Conservation (phyloP, 2,888 invertebrate genomes). For the Tortrix viridana region DNA sequence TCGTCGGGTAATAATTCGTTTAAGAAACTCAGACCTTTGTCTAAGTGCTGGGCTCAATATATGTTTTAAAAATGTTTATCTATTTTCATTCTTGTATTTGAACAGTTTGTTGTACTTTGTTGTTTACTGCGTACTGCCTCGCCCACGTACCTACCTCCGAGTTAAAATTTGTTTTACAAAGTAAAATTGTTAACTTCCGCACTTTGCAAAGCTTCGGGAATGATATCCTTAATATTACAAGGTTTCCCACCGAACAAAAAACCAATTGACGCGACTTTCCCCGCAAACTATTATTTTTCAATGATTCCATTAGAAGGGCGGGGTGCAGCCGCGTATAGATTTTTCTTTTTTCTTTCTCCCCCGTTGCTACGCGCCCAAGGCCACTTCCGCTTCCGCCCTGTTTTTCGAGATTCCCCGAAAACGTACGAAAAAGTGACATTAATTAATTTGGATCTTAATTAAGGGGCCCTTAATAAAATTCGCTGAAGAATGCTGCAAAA, state of each 20-base stretch:
- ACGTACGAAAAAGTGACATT: slow-evolving; percentile 36
- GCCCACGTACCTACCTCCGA: too few species aligned
- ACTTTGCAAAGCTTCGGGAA: too few species aligned
- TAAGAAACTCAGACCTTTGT: too few species aligned
- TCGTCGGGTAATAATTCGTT: too few species aligned
- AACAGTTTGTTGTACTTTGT: not conserved
- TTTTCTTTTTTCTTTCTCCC: slow-evolving; percentile 65
- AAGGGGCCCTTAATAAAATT: slow-evolving; percentile 35
- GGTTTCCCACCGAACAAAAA: not conserved
- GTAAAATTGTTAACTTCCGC: not conserved
- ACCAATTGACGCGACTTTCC: not conserved
- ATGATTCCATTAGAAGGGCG: slow-evolving; percentile 37
- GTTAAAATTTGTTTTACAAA: not conserved
- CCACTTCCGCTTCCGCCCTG: slow-evolving; percentile 61
- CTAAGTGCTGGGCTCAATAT: too few species aligned
- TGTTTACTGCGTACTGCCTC: too few species aligned
- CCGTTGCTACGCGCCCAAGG: slow-evolving; percentile 72
- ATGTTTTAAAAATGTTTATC: too few species aligned
- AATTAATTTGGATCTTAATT: slow-evolving; percentile 39
- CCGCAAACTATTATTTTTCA: slow-evolving; percentile 34
- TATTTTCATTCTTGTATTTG: too few species aligned
- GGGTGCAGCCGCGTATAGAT: slow-evolving; percentile 68
- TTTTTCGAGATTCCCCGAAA: slow-evolving; percentile 33
- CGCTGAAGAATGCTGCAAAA: slow-evolving; percentile 1
- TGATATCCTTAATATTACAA: not conserved